Evolutionary conservation across 2,888 invertebrate species (phyloP).

Genomic region (Marronus borbonicus): DNA sequence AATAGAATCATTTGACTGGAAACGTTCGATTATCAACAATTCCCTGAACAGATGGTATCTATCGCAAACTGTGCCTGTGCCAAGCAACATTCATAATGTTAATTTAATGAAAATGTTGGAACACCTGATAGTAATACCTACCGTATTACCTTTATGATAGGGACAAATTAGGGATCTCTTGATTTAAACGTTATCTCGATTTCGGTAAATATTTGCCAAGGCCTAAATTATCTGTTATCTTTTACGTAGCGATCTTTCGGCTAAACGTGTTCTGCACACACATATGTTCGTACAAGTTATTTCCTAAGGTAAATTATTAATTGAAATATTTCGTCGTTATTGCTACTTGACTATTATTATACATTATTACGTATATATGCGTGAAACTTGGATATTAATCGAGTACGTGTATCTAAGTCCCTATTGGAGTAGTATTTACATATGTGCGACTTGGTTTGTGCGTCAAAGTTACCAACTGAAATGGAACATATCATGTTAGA

Average conservation of each 20-base stretch:
- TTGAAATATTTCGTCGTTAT: background rate
- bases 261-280: background rate
- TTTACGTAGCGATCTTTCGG: background rate
- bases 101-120: slow-evolving; percentile 11
- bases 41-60: too few species aligned
- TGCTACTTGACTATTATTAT: background rate
- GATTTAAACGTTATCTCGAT: background rate
- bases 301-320: background rate
- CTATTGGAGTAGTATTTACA: background rate
- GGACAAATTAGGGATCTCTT: background rate
- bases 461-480: background rate
- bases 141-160: too few species aligned
- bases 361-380: background rate
- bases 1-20: too few species aligned
- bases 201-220: background rate
- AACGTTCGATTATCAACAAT: too few species aligned
- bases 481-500: background rate
- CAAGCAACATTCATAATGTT: too few species aligned
- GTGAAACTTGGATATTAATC: background rate
- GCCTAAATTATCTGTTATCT: background rate
- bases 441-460: background rate
- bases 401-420: background rate
- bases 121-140: background rate
- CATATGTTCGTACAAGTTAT: background rate
- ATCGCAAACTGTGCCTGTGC: too few species aligned